Evolutionary conservation across 2,888 invertebrate species (phyloP).

Genomic region (Harpalus rufipes): DNA sequence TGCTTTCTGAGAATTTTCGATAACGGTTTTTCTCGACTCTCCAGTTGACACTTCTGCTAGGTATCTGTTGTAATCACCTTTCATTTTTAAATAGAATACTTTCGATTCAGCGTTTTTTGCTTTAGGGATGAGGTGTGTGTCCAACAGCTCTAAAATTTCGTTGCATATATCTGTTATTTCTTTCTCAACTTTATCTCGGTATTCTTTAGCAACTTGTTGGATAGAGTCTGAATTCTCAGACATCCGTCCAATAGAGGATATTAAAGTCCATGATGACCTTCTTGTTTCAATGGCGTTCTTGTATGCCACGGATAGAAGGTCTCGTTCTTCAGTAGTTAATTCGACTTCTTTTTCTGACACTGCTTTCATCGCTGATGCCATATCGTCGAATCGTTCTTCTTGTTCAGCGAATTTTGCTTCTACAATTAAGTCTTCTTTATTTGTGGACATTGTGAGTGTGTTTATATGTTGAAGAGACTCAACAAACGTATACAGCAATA

Average conservation of each 20-base stretch:
- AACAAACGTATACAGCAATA: too few species aligned
- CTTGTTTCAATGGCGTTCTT: slow-evolving; percentile 99
- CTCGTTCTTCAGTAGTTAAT: slow-evolving; percentile 98
- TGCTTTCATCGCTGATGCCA: slow-evolving; percentile 99
- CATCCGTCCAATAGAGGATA: slow-evolving; percentile 99
- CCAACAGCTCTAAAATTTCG: slow-evolving; percentile 98
- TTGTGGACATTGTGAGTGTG: slow-evolving; percentile 82
- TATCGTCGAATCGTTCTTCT: slow-evolving; percentile 98
- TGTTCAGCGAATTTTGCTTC: slow-evolving; percentile 99
- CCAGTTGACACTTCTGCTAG: slow-evolving; percentile 99
- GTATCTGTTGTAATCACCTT: slow-evolving; percentile 99
- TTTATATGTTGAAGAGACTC: not conserved
- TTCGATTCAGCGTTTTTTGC: slow-evolving; percentile 99
- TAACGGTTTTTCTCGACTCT: slow-evolving; percentile 90
- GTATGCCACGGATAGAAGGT: slow-evolving; percentile 98
- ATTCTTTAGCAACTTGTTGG: slow-evolving; percentile 99
- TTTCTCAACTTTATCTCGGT: slow-evolving; percentile 99
- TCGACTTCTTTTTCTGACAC: slow-evolving; percentile 97
- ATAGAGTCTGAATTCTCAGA: slow-evolving; percentile 99
- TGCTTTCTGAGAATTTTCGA: slow-evolving; percentile 94
- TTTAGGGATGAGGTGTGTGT: slow-evolving; percentile 99
- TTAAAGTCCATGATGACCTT: slow-evolving; percentile 97
- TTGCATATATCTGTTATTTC: slow-evolving; percentile 99
- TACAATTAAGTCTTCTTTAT: slow-evolving; percentile 99
- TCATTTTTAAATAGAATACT: slow-evolving; percentile 99